Evolutionary conservation across 2,797 vertebrate genomes (phyloP).

Genomic region (Eidolon dupreanum): DNA sequence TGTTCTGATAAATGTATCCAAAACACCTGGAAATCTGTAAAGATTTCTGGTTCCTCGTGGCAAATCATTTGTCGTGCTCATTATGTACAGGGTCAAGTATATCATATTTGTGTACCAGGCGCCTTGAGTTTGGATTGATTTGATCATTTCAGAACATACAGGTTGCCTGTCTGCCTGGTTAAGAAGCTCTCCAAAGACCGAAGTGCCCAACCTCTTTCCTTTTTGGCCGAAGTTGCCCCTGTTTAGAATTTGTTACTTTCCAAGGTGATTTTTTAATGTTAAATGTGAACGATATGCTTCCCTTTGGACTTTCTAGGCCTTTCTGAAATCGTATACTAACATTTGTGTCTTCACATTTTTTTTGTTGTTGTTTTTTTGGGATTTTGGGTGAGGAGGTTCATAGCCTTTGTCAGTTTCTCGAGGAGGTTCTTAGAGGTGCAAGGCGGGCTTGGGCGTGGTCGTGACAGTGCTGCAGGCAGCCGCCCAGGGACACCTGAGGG

Average conservation of each 20-base stretch:
- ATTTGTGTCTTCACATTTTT: background rate
- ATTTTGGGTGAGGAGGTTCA: background rate
- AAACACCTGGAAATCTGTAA: background rate
- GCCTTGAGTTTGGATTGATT: background rate
- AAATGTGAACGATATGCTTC: background rate
- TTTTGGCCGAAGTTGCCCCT: slow-evolving; percentile 32
- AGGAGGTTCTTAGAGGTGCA: background rate
- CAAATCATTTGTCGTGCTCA: background rate
- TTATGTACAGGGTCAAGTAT: background rate
- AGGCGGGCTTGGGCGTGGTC: background rate
- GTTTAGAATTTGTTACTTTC: slow-evolving; percentile 9
- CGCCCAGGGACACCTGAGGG: background rate
- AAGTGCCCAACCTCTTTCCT: background rate
- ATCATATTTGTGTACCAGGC: background rate
- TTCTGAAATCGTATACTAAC: background rate
- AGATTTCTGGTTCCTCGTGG: background rate
- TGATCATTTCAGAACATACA: slow-evolving; percentile 51
- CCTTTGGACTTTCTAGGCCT: background rate
- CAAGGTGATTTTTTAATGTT: slow-evolving; percentile 18
- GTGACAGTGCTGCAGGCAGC: rapidly evolving
- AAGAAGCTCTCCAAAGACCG: background rate
- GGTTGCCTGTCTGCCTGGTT: slow-evolving; percentile 48
- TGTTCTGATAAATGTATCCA: background rate
- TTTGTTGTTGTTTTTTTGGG: background rate
- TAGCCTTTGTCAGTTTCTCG: background rate